Evolutionary conservation across 2,888 invertebrate genomes (phyloP).

Genomic region (Drosophila setosimentum): DNA sequence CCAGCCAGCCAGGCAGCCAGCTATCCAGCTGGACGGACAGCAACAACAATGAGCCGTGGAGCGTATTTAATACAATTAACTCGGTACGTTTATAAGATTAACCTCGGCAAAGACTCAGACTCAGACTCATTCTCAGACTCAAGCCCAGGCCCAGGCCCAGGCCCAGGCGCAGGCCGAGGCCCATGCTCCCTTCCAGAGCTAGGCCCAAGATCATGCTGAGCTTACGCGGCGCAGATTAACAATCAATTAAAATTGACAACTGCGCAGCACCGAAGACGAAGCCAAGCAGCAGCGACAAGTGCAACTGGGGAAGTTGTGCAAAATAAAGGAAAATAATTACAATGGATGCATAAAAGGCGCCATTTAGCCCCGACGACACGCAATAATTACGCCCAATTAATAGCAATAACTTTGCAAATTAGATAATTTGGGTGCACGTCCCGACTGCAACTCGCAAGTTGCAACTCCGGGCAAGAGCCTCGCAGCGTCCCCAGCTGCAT

Average conservation of each 20-base stretch:
- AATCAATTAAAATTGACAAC: conserved; percentile 84
- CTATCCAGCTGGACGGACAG: conserved; percentile 16
- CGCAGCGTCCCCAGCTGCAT: conserved; percentile 33
- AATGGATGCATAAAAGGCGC: conserved; percentile 76
- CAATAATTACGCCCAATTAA: conserved; percentile 83
- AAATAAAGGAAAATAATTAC: conserved; percentile 71
- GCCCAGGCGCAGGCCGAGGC: conserved; percentile 9
- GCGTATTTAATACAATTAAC: conserved; percentile 81
- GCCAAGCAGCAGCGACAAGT: conserved; percentile 11
- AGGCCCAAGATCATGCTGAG: conserved; percentile 61
- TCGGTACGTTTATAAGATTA: conserved; percentile 77
- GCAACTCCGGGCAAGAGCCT: neutral
- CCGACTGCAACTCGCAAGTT: neutral
- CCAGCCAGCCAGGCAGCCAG: neutral
- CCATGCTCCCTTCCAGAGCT: conserved; percentile 4
- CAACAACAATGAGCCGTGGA: conserved; percentile 61
- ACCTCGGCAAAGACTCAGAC: conserved; percentile 50
- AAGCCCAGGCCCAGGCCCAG: conserved; percentile 1
- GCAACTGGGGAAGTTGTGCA: conserved; percentile 17
- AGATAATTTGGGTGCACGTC: conserved; percentile 76
- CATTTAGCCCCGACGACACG: conserved; percentile 73
- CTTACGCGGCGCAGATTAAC: conserved; percentile 79
- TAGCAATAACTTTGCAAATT: conserved; percentile 83
- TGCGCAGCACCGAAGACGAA: conserved; percentile 22
- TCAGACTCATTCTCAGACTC: neutral